Evolutionary conservation across 2,797 vertebrate genomes (phyloP).

Genomic region (Pelobates cultripes): DNA sequence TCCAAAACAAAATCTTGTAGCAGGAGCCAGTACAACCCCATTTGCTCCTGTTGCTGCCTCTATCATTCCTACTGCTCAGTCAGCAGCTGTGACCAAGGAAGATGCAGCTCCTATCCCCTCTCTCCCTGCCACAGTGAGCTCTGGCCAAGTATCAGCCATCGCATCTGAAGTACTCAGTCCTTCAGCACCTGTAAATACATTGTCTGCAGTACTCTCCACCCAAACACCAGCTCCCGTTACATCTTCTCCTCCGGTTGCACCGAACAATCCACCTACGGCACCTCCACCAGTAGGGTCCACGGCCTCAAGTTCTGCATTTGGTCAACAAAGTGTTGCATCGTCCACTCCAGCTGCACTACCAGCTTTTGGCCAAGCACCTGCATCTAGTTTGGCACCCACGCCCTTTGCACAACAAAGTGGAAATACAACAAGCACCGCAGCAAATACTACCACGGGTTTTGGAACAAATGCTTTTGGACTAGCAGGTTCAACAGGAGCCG

Average conservation of each 20-base stretch:
- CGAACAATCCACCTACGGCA: constrained; percentile 30
- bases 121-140: background rate
- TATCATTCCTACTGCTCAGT: constrained; percentile 9
- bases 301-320: constrained; percentile 63
- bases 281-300: constrained; percentile 61
- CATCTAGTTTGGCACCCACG: constrained; percentile 62
- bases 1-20: background rate
- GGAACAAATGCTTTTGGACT: constrained; percentile 68
- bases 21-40: background rate
- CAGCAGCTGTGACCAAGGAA: constrained; percentile 55
- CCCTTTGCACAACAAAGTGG: constrained; percentile 69
- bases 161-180: background rate
- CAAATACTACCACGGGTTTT: constrained; percentile 58
- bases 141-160: constrained; percentile 54
- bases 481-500: constrained; percentile 63
- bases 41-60: constrained; percentile 45
- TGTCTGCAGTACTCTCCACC: background rate
- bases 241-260: constrained; percentile 58
- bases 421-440: constrained; percentile 50
- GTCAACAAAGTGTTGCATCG: constrained; percentile 66
- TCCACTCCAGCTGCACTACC: constrained; percentile 56
- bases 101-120: background rate
- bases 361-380: constrained; percentile 66
- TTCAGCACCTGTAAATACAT: constrained; percentile 44
- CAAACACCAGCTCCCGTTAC: constrained; percentile 55